Evolutionary conservation across 2,113 vertebrate species (phyloP).

Genomic region (Pelusios castaneus): DNA sequence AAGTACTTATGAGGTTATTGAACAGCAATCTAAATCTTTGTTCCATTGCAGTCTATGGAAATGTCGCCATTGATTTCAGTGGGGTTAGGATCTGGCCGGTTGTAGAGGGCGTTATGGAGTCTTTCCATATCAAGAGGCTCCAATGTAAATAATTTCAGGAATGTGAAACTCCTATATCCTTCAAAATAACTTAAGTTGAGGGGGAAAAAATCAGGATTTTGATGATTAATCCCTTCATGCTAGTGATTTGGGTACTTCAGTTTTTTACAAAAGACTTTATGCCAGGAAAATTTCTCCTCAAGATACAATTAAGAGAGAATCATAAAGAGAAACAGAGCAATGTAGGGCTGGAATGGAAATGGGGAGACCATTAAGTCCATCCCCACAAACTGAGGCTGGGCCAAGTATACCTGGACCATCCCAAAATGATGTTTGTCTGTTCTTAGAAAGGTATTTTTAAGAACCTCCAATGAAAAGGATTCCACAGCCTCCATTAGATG

Average conservation of each 20-base stretch:
- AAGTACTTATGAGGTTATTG: not conserved
- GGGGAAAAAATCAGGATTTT: not conserved
- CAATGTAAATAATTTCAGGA: not conserved
- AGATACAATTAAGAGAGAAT: not conserved
- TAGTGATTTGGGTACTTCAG: not conserved
- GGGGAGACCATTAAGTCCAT: no score
- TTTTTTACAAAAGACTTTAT: not conserved
- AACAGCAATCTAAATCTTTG: not conserved
- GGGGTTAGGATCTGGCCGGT: not conserved
- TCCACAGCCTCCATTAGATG: not conserved
- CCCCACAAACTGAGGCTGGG: not conserved
- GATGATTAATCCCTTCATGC: not conserved
- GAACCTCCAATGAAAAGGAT: not conserved
- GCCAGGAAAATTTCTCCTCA: not conserved
- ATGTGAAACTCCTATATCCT: not conserved
- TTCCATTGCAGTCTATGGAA: not conserved
- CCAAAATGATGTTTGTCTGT: not conserved
- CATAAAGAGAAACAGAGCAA: not conserved
- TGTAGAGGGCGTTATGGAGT: not conserved
- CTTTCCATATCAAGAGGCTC: not conserved
- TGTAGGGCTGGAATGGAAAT: not conserved
- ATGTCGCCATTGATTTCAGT: not conserved
- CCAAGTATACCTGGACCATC: not conserved
- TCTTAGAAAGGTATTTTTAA: not conserved
- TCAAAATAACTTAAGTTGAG: not conserved